Conservation (phyloP, 2,888 invertebrate species). For the Prenolepis imparis region DNA sequence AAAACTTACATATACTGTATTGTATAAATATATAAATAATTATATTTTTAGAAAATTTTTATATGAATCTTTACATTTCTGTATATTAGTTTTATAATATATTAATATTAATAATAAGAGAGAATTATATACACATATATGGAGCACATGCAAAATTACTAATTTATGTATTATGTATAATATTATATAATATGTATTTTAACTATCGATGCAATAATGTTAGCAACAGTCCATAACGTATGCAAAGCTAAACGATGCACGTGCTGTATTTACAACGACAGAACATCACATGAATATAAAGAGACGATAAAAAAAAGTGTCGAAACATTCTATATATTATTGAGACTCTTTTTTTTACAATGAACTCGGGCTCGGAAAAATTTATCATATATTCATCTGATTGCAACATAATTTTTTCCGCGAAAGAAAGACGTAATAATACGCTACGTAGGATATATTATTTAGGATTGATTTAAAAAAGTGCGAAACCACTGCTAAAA, state of each 20-base stretch:
- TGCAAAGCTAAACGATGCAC: neutral
- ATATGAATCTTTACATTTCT: neutral
- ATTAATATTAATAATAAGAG: neutral
- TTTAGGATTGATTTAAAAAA: conserved; percentile 4
- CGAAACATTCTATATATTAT: neutral
- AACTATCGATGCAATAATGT: conserved; percentile 8
- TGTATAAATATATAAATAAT: too few relatives aligned
- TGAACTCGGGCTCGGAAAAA: conserved; percentile 24
- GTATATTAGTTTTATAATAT: neutral
- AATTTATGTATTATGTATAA: neutral
- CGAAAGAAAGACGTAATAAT: neutral
- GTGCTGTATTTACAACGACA: neutral
- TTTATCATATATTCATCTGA: conserved; percentile 21
- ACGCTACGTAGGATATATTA: neutral
- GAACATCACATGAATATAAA: conserved; percentile 26
- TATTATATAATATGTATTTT: neutral
- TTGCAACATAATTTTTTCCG: conserved; percentile 22
- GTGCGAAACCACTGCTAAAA: neutral
- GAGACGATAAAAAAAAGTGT: neutral
- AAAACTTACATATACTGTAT: neutral
- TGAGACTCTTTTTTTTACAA: conserved; percentile 16
- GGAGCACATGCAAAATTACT: neutral
- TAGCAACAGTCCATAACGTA: neutral
- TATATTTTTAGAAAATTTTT: neutral
- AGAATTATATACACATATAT: neutral